phyloP scores from a whole-genome alignment of 2,113 vertebrate genomes.

The Hydrochoerus hydrochaeris region DNA sequence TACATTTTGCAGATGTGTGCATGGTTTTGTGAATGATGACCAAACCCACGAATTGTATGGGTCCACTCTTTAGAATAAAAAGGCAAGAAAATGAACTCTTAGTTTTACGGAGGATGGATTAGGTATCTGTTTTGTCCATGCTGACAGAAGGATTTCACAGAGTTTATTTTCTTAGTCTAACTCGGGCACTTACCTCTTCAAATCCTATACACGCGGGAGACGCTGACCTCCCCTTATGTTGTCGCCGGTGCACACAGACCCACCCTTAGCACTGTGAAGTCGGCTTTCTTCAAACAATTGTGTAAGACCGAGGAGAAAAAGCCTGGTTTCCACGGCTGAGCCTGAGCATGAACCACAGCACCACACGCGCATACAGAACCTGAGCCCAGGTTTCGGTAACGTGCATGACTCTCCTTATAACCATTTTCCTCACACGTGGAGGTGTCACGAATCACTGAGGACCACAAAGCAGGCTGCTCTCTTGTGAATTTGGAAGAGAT shows the following conservation, averaged over 20 bases:
- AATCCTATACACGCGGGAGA: too few species aligned
- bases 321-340: background rate
- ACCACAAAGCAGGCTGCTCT: background rate
- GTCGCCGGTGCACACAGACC: accelerated
- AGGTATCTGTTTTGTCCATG: accelerated
- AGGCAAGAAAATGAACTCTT: background rate
- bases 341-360: accelerated
- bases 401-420: background rate
- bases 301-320: accelerated
- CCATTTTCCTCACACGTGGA: background rate
- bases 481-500: background rate
- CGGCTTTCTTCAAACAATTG: background rate
- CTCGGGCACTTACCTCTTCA: background rate
- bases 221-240: accelerated
- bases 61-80: background rate
- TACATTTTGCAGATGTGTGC: background rate
- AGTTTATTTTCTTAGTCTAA: background rate
- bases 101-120: too few species aligned
- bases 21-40: background rate
- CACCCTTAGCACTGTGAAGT: accelerated
- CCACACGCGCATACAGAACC: accelerated
- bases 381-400: background rate
- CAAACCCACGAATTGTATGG: background rate
- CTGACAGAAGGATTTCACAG: background rate
- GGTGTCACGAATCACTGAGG: too few species aligned